phyloP scores from a whole-genome alignment of 37 sponge, comb jelly and placozoan genomes.

The Crambe crambe region DNA sequence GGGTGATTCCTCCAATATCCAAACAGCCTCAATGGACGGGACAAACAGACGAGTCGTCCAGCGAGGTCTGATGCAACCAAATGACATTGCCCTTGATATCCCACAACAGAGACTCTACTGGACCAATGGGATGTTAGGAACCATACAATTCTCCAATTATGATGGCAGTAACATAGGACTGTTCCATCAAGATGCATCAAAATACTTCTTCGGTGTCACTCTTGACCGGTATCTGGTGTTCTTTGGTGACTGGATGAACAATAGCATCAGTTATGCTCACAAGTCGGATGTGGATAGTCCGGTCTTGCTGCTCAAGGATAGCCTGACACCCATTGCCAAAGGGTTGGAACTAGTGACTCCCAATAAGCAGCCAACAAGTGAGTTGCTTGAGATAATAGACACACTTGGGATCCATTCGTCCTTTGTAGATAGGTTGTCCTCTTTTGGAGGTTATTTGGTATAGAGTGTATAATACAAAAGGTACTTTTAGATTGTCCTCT shows the following conservation, averaged over 20 bases:
- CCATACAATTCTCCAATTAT: conserved; percentile 20
- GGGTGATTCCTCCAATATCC: conserved; percentile 51
- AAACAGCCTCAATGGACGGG: conserved; percentile 66
- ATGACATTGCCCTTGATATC: conserved; percentile 36
- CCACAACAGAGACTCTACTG: conserved; percentile 32
- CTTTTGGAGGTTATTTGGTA: too few species aligned
- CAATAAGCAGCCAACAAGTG: background rate
- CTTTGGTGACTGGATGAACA: conserved; percentile 64
- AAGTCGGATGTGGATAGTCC: background rate
- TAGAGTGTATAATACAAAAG: too few species aligned
- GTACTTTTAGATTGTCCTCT: too few species aligned
- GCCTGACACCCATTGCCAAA: background rate
- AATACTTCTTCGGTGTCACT: background rate
- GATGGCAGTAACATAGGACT: conserved; percentile 3
- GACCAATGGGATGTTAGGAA: conserved; percentile 7
- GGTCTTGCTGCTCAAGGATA: background rate
- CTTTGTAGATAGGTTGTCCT: too few species aligned
- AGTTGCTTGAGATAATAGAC: background rate
- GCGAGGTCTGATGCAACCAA: conserved; percentile 28
- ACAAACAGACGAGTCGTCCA: conserved; percentile 14
- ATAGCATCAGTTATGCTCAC: conserved; percentile 19
- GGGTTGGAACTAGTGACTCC: conserved; percentile 6
- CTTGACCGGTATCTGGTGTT: conserved; percentile 41
- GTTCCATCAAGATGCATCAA: background rate
- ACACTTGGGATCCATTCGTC: background rate